phyloP scores from a whole-genome alignment of 2,888 invertebrate species.

The Galerucella calmariensis region DNA sequence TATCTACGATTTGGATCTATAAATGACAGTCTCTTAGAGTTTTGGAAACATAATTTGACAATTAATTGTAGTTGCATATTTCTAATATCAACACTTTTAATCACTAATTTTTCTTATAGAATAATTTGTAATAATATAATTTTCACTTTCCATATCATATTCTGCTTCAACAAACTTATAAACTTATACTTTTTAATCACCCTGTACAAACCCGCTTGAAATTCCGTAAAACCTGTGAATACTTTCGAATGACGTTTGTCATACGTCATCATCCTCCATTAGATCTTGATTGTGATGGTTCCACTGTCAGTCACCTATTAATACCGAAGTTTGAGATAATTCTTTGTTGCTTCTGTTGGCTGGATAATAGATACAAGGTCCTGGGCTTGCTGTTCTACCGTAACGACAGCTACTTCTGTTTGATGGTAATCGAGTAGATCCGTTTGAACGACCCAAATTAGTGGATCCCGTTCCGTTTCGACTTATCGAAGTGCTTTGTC shows the following conservation, averaged over 20 bases:
- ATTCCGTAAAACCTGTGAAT: constrained; percentile 30
- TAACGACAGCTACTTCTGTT: constrained; percentile 33
- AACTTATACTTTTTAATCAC: constrained; percentile 12
- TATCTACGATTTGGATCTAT: no score
- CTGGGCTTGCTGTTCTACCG: constrained; percentile 62
- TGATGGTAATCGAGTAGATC: constrained; percentile 44
- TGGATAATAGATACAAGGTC: constrained; percentile 70
- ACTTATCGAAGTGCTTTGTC: constrained; percentile 66
- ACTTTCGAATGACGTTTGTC: constrained; percentile 25
- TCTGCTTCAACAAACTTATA: not conserved
- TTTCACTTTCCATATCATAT: not conserved
- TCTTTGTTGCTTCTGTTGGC: constrained; percentile 60
- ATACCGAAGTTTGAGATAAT: constrained; percentile 55
- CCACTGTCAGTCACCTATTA: constrained; percentile 35
- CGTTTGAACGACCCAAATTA: constrained; percentile 53
- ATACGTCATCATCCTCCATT: constrained; percentile 25
- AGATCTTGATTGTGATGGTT: constrained; percentile 24
- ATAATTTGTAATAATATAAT: not conserved
- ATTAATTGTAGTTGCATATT: no score
- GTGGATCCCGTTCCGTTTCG: constrained; percentile 57
- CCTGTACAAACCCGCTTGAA: constrained; percentile 15
- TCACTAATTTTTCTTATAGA: not conserved
- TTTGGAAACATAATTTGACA: no score
- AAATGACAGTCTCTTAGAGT: no score
- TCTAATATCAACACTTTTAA: not conserved